Conservation (phyloP, 2,888 invertebrate genomes). For the Cancer borealis region DNA sequence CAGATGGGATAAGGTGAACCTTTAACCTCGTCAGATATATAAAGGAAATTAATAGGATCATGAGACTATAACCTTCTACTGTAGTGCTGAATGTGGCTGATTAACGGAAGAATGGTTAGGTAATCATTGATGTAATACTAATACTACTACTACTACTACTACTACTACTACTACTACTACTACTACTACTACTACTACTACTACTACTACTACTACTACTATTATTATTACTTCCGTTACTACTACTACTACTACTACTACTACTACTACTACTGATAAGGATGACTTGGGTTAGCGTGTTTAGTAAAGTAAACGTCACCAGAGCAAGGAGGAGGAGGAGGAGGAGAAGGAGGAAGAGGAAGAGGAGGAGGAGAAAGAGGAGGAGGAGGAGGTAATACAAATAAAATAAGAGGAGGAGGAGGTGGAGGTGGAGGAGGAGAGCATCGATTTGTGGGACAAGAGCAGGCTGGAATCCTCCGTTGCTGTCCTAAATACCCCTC, state of each 20-base stretch:
- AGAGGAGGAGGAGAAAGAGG: background rate
- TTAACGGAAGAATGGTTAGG: too few relatives aligned
- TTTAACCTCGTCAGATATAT: too few relatives aligned
- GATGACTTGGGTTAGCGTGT: too few relatives aligned
- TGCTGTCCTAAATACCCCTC: constrained; percentile 29
- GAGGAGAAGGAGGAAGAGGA: background rate
- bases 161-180: background rate
- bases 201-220: constrained; percentile 12
- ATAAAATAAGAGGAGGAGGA: background rate
- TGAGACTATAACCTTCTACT: too few relatives aligned
- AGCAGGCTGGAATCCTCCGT: constrained; percentile 16
- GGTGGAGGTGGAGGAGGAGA: background rate
- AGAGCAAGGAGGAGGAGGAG: background rate
- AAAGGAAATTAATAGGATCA: too few relatives aligned
- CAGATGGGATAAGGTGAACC: too few relatives aligned
- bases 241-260: constrained; percentile 11
- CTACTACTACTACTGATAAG: background rate
- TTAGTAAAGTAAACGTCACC: too few relatives aligned
- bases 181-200: background rate
- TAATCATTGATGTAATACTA: background rate
- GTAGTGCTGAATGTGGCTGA: too few relatives aligned
- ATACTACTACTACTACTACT: constrained; percentile 17
- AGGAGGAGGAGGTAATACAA: background rate
- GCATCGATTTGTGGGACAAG: constrained; percentile 27
- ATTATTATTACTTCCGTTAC: background rate